Evolutionary conservation across 1,140 invertebrate genomes (phyloP), one percentile per base, ranked within the genome.

Genomic region (Macrocentrus cingulum): DNA sequence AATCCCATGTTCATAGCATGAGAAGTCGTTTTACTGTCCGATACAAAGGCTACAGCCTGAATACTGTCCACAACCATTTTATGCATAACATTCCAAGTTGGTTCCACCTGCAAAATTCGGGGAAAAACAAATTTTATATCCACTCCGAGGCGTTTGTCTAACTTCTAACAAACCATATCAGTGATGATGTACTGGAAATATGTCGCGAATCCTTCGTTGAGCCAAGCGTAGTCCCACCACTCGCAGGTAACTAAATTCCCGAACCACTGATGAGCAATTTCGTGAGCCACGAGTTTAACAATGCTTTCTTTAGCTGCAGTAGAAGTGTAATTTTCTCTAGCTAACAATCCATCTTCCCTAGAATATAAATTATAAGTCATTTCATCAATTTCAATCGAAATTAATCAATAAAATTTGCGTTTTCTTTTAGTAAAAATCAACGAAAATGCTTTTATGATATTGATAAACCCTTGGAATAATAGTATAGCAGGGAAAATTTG

Each of bases 41-140:
- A 70, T 36, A 82, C 77, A 55, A 94, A 81, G 1, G 85, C 84
- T 42, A 81, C 73, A 22, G 79, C 78, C 58, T 91, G 88, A 15
- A 88, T 67, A 3, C 84, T 84, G 42, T 87, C 80, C 9, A 89
- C 75, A 9, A 90, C 82, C 72, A 91, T 93, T 74, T 90, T 87
- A 60, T 92, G 88, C 82, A 88, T 84, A 83, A 93, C 87, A 65
- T 85, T 84, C 91, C 90, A 94, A 54, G 81, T 72, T 5, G 83
- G 80, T 55, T 81, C 71, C 18, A 84, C 71, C 84, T 85, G 6
- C 3, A n/a, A 41, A 52, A 5, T 6, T 15, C 7, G 7, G n/a
- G n/a, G n/a, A n/a, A n/a, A n/a, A n/a, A n/a, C 18, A 41, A 52
- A 3, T 18, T 13, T 44, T 8, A n/a, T n/a, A n/a, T n/a, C n/a